Base-by-base conservation (phyloP, 2,888 invertebrate species). In the Parapristionchus giblindavisi region DNA sequence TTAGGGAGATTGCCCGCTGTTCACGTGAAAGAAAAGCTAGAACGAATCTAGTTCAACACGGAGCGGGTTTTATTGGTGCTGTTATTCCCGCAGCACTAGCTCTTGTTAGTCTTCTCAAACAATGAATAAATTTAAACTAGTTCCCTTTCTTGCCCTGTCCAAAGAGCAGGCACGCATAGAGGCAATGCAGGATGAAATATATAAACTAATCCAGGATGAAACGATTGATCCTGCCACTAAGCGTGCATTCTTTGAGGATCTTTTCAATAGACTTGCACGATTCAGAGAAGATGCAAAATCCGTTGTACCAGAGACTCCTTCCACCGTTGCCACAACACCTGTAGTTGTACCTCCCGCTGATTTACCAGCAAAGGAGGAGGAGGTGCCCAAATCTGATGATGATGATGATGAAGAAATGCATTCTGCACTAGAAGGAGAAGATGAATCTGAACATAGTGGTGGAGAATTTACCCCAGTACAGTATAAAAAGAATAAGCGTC, bases 11-110 rank as follows among this genome's bases (percentile, higher is more conserved):
- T 17, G 60, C 60, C 5, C 34, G n/a, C 36, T 60, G 60, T 21
- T 60, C 60, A 27, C 60, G 60, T 6, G 60, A 60, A 29, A 14
- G 60, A 34, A 60, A 60, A 29, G 60, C 60, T 8, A 2, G 60
- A 36, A 36, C 14, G 5, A 34, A 60, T 3, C n/a, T 60, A 3
- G 8, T 11, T 21, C 60, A 60, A 36, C 8, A 21, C 60, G 58
- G 58, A 58, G 27, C 34, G 17, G 60, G 60, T 17, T 60, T 60
- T 36, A 32, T 60, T 5, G 21, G 60, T 4, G 60, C 60, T 6
- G 60, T 36, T 1, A 17, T 60, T 36, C 60, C 36, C 11, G 60
- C 60, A 34, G 60, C 29, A n/a, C 60, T 60, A 1, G 60, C 60
- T 2, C 36, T 60, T 14, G n/a, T 36, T 2, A 1, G 1, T 3